Percentiles rank a stretch among this genome's conserved stretches.
These are phyloP conservation scores for Abramis brama DNA, from an alignment of 2,113 vertebrate genomes.

Conservation along the genomic window DNA sequence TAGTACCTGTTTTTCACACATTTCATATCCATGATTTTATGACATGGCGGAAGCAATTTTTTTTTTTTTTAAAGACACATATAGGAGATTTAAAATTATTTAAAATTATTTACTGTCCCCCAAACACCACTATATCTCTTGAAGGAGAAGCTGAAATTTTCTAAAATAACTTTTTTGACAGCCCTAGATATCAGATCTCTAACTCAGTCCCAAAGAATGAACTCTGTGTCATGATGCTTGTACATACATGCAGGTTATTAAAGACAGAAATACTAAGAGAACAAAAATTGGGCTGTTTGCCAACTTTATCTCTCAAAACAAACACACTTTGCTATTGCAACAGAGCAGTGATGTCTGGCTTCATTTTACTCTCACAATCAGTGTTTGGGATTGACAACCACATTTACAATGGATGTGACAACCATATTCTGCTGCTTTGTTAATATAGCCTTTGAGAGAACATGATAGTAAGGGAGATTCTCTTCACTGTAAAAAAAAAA, in stretches of 20 bases:
- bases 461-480: neutral
- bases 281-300: neutral
- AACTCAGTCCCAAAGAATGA: neutral
- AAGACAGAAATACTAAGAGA: neutral
- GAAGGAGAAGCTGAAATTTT: constrained; percentile 3
- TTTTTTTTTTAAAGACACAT: neutral
- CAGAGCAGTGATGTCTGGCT: neutral
- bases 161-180: constrained; percentile 37
- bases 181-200: constrained; percentile 34
- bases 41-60: neutral
- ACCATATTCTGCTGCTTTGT: neutral
- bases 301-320: constrained; percentile 40
- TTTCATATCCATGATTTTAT: neutral
- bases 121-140: neutral
- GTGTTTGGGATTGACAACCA: neutral
- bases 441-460: neutral
- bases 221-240: constrained; percentile 25
- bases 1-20: neutral
- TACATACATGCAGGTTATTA: constrained; percentile 28
- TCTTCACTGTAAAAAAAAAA: neutral
- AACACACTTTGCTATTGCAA: constrained; percentile 19
- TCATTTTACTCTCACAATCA: constrained; percentile 11
- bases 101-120: neutral
- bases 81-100: neutral
- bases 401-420: neutral